phyloP scores from a whole-genome alignment of 2,113 vertebrate species.

The Rallus limicola region DNA sequence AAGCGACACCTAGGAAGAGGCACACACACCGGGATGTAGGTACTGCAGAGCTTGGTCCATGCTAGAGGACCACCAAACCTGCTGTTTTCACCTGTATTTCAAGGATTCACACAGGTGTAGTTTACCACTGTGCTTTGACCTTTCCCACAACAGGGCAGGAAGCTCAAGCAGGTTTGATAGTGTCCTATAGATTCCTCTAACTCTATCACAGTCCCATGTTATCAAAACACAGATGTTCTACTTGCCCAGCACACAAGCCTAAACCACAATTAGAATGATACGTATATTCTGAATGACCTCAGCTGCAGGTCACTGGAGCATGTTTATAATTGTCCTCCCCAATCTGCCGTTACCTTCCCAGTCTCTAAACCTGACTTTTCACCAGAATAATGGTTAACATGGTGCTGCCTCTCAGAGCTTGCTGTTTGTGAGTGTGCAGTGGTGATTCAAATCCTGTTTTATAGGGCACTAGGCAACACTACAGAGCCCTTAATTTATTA shows the following conservation, averaged over 20 bases:
- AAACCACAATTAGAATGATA: not conserved
- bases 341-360: not conserved
- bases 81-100: not conserved
- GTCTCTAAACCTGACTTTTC: not conserved
- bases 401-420: not conserved
- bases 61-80: not conserved
- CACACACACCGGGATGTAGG: rapidly evolving
- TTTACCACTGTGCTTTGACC: not conserved
- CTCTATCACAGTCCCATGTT: not conserved
- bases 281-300: not conserved
- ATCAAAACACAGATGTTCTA: not conserved
- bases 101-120: not conserved
- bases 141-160: not conserved
- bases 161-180: rapidly evolving
- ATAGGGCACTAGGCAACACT: not conserved
- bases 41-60: not conserved
- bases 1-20: not conserved
- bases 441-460: not conserved
- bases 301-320: not conserved
- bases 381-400: not conserved
- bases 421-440: not conserved
- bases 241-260: not conserved
- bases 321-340: not conserved
- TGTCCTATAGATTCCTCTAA: not conserved
- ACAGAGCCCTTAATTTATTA: not conserved